Evolutionary conservation across 2,888 invertebrate genomes (phyloP).

Genomic region (Balanococcus diminutus): DNA sequence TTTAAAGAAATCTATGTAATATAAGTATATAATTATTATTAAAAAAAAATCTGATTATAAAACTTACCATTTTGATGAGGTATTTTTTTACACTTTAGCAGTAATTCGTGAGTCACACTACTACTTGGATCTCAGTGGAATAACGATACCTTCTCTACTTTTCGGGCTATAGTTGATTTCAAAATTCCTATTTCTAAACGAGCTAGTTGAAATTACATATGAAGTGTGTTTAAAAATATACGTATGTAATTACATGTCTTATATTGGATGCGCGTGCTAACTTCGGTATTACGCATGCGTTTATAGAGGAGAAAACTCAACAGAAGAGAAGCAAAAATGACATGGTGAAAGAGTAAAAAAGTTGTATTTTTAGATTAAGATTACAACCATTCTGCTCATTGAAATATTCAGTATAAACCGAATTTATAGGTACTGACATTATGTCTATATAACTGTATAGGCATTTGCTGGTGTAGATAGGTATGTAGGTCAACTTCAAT

Average conservation of each 20-base stretch:
- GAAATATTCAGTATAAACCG: too few species aligned
- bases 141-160: slow-evolving; percentile 21
- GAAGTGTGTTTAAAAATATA: slow-evolving; percentile 9
- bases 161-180: slow-evolving; percentile 40
- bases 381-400: background rate
- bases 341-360: background rate
- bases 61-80: slow-evolving; percentile 5
- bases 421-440: background rate
- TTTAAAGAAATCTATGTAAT: background rate
- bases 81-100: background rate
- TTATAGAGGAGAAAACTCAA: background rate
- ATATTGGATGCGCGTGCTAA: background rate
- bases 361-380: background rate
- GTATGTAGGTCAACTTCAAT: too few species aligned
- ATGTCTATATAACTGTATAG: too few species aligned
- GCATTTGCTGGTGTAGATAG: too few species aligned
- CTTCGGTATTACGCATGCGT: background rate
- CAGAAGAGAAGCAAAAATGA: background rate
- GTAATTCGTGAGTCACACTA: background rate
- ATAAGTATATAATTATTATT: background rate
- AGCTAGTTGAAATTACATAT: slow-evolving; percentile 23
- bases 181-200: slow-evolving; percentile 42
- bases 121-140: background rate
- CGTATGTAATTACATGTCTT: slow-evolving; percentile 25
- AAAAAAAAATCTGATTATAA: background rate